Percentiles rank a stretch among this genome's conserved stretches.
phyloP scores from a whole-genome alignment of 2,797 vertebrate species.

The Orientallactaga sibirica region DNA sequence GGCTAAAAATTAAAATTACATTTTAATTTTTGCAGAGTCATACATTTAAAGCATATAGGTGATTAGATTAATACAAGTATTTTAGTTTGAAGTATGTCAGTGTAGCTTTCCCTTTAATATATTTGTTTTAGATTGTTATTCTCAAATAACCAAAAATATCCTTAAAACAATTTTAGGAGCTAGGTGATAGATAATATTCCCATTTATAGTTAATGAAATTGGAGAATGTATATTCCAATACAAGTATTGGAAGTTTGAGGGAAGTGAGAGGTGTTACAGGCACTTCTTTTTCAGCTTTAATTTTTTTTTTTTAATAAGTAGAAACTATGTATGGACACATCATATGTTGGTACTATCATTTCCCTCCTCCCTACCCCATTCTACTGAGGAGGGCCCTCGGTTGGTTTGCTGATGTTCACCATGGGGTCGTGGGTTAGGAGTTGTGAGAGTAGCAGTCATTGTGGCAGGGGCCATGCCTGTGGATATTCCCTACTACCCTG shows the following conservation, averaged over 20 bases:
- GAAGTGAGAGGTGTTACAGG: neutral
- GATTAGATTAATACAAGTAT: neutral
- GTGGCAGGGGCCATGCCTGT: no score
- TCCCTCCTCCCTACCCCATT: no score
- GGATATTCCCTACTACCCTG: no score
- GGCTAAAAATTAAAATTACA: neutral
- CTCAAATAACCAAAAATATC: neutral
- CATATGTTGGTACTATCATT: no score
- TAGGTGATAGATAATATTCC: neutral
- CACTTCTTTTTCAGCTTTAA: no score
- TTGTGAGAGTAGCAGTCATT: no score
- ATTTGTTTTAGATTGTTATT: neutral
- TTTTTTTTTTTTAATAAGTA: no score
- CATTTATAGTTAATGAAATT: constrained; percentile 2
- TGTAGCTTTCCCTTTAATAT: neutral
- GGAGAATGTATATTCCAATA: neutral
- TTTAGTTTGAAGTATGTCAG: neutral
- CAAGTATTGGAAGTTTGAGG: constrained; percentile 3
- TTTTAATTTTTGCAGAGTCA: neutral
- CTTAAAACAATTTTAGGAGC: neutral
- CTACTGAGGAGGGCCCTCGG: no score
- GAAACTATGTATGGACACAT: no score
- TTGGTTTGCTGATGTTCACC: no score
- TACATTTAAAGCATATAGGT: neutral
- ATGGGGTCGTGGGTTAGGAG: no score